Conservation (phyloP, 2,797 vertebrate species). For the Lagothrix lagotricha region DNA sequence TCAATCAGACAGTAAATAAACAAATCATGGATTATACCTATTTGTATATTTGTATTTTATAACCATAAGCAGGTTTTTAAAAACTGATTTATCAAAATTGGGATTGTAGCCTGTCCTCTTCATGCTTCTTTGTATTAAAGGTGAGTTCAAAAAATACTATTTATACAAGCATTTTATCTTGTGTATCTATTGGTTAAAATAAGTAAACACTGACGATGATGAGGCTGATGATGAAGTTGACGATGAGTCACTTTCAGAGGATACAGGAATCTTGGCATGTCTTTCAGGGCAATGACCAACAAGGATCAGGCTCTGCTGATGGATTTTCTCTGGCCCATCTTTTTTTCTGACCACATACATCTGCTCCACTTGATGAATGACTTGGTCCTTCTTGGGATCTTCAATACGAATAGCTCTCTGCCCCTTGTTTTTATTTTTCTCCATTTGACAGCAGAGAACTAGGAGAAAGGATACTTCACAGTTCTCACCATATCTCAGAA, state of each 20-base stretch:
- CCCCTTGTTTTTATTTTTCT: constrained; percentile 35
- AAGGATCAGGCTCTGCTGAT: background rate
- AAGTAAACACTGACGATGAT: background rate
- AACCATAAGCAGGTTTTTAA: background rate
- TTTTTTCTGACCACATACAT: constrained; percentile 31
- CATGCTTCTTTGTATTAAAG: background rate
- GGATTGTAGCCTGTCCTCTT: background rate
- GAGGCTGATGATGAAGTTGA: background rate
- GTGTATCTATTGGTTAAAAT: background rate
- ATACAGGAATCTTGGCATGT: background rate
- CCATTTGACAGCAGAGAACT: constrained; percentile 61
- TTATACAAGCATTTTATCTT: background rate
- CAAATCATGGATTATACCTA: background rate
- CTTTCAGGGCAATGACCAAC: background rate
- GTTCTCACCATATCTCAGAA: background rate
- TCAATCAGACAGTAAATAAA: background rate
- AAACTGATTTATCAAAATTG: background rate
- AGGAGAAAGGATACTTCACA: constrained; percentile 26
- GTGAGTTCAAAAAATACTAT: background rate
- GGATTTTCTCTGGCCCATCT: background rate
- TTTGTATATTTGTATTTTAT: background rate
- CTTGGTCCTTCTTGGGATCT: background rate
- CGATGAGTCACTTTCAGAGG: background rate
- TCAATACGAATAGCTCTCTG: constrained; percentile 36
- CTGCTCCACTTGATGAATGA: background rate